Evolutionary conservation across 2,797 vertebrate species (phyloP), one percentile per base, ranked within the genome.

Genomic region (Notoglanidium macrostoma): DNA sequence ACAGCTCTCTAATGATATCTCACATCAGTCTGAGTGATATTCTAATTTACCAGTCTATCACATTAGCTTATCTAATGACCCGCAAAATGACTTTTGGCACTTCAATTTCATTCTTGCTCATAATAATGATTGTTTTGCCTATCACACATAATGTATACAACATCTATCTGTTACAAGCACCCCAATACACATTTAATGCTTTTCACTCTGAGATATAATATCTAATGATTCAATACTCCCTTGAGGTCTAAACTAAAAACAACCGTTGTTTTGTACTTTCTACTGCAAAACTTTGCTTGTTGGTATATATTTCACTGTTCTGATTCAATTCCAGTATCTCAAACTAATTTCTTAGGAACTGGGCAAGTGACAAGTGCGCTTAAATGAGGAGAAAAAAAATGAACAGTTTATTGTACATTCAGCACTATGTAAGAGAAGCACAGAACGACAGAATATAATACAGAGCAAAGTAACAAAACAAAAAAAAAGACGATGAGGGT

Each of bases 61-160:
- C 88, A 90, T 90, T 90, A 91, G 88, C 85, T 86, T 65, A 86
- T 86, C 88, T 87, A 91, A 91, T 91, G 90, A 90, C 86, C 88
- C 68, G 17, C 79, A 85, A 90, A 90, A 89, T 89, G 89, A 91
- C 81, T 84, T 87, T 73, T 90, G 35, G 14, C 61, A 81, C 86
- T 86, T n/a, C 51, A 83, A 65, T 40, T 74, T 84, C 59, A 74
- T 63, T 79, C 21, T 44, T 23, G 19, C 46, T 76, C 26, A 32
- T 54, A 83, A 88, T 61, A 17, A 51, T 68, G 44, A 46, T 51
- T 83, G 26, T 83, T 83, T 67, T 49, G 80, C n/a, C 44, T 21
- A 83, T 49, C 3, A 29, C 46, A 4, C 80, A 67, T n/a, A 55
- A 74, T 57, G 44, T 79, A 49, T 68, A 44, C 3, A 57, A 77